Base-by-base conservation (phyloP, 1,140 invertebrate genomes). In the Calephelis virginiensis region DNA sequence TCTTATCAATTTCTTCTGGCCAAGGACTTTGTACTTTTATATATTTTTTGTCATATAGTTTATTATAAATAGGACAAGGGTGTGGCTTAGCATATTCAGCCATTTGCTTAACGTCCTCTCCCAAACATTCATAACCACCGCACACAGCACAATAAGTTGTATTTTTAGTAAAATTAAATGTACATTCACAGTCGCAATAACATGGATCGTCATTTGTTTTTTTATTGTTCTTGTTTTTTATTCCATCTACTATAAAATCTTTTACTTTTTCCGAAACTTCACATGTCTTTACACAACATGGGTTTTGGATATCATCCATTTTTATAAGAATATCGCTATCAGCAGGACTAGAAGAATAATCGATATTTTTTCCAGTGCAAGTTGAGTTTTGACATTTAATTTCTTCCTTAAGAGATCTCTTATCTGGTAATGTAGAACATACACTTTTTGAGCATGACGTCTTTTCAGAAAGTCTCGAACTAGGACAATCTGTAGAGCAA, bases 21-120 rank as follows among this genome's bases (percentile, higher is more conserved):
- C 81, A 89, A 6, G 83, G 83, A 68, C 70, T 86, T 64, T 70
- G 65, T 28, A 77, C 71, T 73, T 82, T 78, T 60, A 88, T 83
- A 12, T 81, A 76, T 56, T 82, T 82, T 69, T 84, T 90, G 67
- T 90, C 83, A 66, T 90, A 89, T 43, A 87, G 63, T 69, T 90
- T 90, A 60, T 90, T 81, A 64, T 88, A 90, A 28, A 90, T 78
- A 5, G 88, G 88, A 72, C 88, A 90, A n/a, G 88, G 88, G 49
- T 88, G 80, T n/a, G 88, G 86, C 43, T 83, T 83, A 8, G 69
- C 71, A 68, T 70, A 85, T 13, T 78, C 80, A 9, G 88, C 86
- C 68, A 87, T 75, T 61, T 80, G 66, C 64, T 70, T 72, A 63
- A 81, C 80, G 70, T 89, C 88, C 46, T 83, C 75, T 37, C 88